phyloP scores from a whole-genome alignment of 2,888 invertebrate genomes.

The Thelaira solivaga region DNA sequence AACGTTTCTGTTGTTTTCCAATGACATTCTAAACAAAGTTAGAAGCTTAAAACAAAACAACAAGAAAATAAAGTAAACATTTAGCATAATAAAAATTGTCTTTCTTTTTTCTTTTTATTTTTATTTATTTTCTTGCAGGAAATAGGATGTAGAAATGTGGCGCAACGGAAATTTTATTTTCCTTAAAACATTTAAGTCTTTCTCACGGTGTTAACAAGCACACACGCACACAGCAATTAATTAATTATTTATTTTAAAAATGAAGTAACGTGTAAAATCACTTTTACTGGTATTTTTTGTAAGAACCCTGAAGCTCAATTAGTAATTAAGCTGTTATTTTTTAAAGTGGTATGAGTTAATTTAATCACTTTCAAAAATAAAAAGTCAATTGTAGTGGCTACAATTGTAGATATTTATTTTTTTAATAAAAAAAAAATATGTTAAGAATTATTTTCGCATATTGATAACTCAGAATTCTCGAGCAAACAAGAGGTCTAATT shows the following conservation, averaged over 20 bases:
- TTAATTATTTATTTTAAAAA: too few species aligned
- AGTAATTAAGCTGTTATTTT: too few species aligned
- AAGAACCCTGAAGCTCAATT: too few species aligned
- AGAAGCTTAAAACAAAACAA: constrained; percentile 26
- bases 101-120: neutral
- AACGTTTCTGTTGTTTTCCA: constrained; percentile 49
- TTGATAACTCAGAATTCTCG: too few species aligned
- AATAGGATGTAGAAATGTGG: constrained; percentile 8
- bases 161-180: constrained; percentile 16
- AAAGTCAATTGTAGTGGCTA: neutral
- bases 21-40: constrained; percentile 60
- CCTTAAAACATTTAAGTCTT: neutral
- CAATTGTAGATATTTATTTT: neutral
- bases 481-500: too few species aligned
- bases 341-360: too few species aligned
- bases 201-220: neutral
- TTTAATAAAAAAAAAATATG: too few species aligned
- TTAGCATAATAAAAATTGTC: too few species aligned
- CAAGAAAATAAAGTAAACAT: neutral
- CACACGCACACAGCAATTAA: neutral
- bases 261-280: too few species aligned
- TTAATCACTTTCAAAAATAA: neutral
- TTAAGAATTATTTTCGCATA: too few species aligned
- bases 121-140: neutral
- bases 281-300: too few species aligned